Base-by-base conservation (phyloP, 2,888 invertebrate genomes). In the Clostera curtula region DNA sequence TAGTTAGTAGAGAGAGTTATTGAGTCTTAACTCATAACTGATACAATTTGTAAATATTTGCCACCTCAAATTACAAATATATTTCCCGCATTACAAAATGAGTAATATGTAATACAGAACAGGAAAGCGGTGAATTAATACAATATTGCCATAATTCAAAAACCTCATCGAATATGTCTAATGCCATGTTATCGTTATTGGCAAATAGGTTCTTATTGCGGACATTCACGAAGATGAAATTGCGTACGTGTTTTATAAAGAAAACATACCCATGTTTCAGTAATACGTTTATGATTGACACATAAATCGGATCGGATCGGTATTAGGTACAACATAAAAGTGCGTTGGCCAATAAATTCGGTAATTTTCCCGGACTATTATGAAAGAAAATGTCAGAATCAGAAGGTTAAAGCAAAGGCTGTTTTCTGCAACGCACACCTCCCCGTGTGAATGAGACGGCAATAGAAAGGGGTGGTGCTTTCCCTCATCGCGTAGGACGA, bases 401-500 rank as follows among this genome's bases (percentile, higher is more conserved):
- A 54, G 43, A 64, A 65, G 57, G 61, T 63, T 66, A 60, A 56
- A 49, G 48, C 43, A 30, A 48, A 42, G 60, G 64, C 56, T 59
- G 46, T 57, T 54, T 56, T 60, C 55, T 62, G 65, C 65, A 66
- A 48, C 36, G 43, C 51, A 49, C 42, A 49, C 36, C 43, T 46
- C 50, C 44, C 50, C 47, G 49, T 37, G 43, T 40, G 70, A 72
- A 59, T 70, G 65, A 54, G 76, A 76, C 34, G 47, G 63, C 49
- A 31, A 58, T 56, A 70, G 31, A 27, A 33, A 60, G 73, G 70
- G 77, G 75, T 68, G 76, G 73, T 42, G 60, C 64, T 58, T 64
- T 51, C 34, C 25, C 42, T 40, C 42, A 41, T 47, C 45, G 43
- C 48, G 56, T 56, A 68, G 67, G 64, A 68, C 56, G 55, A 43